Conservation (phyloP, 2,113 vertebrate species). For the Serilophus lunatus region DNA sequence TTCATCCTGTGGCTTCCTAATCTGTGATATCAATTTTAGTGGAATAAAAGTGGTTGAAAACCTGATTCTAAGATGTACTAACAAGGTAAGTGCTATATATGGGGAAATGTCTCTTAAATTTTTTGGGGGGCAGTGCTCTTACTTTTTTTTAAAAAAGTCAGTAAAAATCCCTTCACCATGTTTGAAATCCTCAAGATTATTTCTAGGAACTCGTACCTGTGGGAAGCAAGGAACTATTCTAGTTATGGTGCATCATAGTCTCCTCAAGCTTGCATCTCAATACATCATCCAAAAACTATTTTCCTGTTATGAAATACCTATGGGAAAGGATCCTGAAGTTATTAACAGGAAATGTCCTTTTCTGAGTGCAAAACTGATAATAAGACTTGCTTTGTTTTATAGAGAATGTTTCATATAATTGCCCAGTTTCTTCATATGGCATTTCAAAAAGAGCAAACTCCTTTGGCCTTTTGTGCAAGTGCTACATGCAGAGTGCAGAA, state of each 20-base stretch:
- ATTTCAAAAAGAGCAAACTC: constrained; percentile 44
- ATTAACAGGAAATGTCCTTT: constrained; percentile 42
- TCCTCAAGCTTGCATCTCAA: neutral
- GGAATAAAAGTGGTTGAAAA: neutral
- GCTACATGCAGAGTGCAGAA: neutral
- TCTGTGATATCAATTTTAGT: neutral
- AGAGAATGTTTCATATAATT: constrained; percentile 39
- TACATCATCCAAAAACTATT: constrained; percentile 20
- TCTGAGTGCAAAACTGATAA: constrained; percentile 27
- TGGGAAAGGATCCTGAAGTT: constrained; percentile 27
- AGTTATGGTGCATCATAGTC: neutral
- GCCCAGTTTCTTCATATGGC: constrained; percentile 40
- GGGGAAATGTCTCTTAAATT: neutral
- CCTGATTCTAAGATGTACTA: neutral
- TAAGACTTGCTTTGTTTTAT: constrained; percentile 52
- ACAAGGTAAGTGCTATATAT: neutral
- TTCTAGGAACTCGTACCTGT: constrained; percentile 14
- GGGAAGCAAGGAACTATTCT: neutral
- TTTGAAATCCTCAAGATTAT: constrained; percentile 7
- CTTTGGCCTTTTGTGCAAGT: neutral
- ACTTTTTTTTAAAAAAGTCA: neutral
- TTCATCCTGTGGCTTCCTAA: neutral
- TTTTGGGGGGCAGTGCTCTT: too few relatives aligned
- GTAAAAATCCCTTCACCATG: neutral
- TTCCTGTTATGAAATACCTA: constrained; percentile 29